A percentile compares a stretch with the other conserved stretches of the same genome.
Evolutionary conservation across 2,888 invertebrate genomes (phyloP).

Genomic region (Troglohyphantes excavatus): DNA sequence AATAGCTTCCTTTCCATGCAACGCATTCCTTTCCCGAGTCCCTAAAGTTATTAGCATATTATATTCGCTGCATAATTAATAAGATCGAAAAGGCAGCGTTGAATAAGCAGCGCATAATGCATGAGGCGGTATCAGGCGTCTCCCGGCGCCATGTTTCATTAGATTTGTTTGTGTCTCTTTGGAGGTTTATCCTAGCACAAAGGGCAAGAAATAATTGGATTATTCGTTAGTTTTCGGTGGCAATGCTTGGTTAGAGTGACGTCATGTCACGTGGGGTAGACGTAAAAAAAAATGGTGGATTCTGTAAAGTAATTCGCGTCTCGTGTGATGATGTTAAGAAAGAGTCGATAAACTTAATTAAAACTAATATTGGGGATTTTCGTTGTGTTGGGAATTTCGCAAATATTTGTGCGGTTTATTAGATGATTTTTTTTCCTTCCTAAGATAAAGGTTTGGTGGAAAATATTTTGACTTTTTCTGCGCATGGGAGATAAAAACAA

Average conservation of each 20-base stretch:
- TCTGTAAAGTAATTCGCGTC: neutral
- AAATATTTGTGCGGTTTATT: no score
- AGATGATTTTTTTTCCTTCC: no score
- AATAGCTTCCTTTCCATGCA: neutral
- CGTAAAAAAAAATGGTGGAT: no score
- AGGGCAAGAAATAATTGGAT: slow-evolving; percentile 59
- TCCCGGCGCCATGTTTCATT: slow-evolving; percentile 58
- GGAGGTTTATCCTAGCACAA: slow-evolving; percentile 47
- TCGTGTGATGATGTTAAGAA: neutral
- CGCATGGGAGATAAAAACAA: no score
- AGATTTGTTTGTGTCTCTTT: slow-evolving; percentile 73
- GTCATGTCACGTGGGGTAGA: slow-evolving; percentile 24
- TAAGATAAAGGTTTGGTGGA: no score
- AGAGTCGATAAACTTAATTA: neutral
- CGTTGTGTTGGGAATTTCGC: no score
- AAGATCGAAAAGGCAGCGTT: slow-evolving; percentile 48
- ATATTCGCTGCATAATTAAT: slow-evolving; percentile 75
- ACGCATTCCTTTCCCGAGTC: slow-evolving; percentile 58
- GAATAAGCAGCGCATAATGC: slow-evolving; percentile 71
- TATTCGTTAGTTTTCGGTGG: slow-evolving; percentile 36
- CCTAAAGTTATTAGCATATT: slow-evolving; percentile 70
- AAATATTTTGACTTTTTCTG: no score
- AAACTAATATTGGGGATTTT: neutral
- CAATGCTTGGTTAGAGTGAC: slow-evolving; percentile 46
- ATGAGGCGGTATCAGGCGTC: slow-evolving; percentile 51